phyloP scores from a whole-genome alignment of 2,888 invertebrate species.

The Apamea monoglypha region DNA sequence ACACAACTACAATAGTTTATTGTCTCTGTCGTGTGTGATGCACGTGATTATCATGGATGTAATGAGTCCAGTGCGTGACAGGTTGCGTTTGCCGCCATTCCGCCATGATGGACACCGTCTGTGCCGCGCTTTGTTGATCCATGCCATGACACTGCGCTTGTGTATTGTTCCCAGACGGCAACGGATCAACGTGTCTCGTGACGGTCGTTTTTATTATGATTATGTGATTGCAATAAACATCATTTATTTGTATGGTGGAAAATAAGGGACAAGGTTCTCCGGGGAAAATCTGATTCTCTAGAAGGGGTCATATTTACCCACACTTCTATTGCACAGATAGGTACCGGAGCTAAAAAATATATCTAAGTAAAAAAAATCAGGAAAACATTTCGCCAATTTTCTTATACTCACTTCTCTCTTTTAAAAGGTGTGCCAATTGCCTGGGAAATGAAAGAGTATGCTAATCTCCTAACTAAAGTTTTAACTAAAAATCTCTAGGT shows the following conservation, averaged over 20 bases:
- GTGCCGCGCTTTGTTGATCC: constrained; percentile 55
- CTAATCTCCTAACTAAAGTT: neutral
- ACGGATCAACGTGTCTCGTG: constrained; percentile 20
- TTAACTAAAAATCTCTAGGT: neutral
- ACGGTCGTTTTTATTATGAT: constrained; percentile 12
- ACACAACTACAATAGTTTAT: constrained; percentile 51
- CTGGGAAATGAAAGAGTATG: neutral
- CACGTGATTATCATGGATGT: constrained; percentile 65
- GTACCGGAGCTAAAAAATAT: neutral
- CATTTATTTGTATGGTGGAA: constrained; percentile 6
- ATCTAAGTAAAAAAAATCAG: neutral
- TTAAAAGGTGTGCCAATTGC: neutral
- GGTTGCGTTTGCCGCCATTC: constrained; percentile 61
- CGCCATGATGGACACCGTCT: constrained; percentile 71
- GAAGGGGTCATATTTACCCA: neutral
- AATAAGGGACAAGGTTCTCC: neutral
- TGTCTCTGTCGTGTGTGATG: constrained; percentile 58
- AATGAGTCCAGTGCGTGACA: constrained; percentile 66
- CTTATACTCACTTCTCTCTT: neutral
- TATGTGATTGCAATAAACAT: neutral
- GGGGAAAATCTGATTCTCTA: neutral
- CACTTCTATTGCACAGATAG: neutral
- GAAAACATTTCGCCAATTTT: neutral
- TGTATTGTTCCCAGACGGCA: constrained; percentile 48
- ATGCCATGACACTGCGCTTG: constrained; percentile 32